These are phyloP conservation scores for Hanleya hanleyi DNA, from an alignment of 2,888 invertebrate genomes.

Conservation along the genomic window DNA sequence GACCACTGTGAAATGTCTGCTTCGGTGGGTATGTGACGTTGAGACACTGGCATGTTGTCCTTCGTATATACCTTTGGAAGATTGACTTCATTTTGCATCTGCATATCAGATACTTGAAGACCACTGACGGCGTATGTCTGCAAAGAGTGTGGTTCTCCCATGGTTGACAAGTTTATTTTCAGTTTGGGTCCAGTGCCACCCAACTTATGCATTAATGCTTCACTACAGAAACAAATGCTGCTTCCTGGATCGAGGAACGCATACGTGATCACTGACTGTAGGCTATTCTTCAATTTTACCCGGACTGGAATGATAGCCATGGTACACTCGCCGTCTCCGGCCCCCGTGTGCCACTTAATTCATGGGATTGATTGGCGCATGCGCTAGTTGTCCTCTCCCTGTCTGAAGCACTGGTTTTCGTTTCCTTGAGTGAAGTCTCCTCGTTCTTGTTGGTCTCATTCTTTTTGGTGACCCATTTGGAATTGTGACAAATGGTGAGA, in stretches of 20 bases:
- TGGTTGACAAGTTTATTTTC: conserved; percentile 12
- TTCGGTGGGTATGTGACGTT: conserved; percentile 24
- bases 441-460: too few relatives aligned
- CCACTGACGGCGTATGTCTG: not conserved
- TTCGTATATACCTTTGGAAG: conserved; percentile 28
- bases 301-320: conserved; percentile 22
- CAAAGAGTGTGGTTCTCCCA: conserved; percentile 2
- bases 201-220: conserved; percentile 1
- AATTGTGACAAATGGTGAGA: conserved; percentile 7
- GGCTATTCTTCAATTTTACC: conserved; percentile 7
- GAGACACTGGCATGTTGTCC: conserved; percentile 26
- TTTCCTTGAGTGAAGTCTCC: too few relatives aligned
- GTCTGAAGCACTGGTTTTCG: too few relatives aligned
- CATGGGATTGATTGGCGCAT: too few relatives aligned
- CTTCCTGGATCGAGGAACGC: conserved; percentile 22
- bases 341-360: conserved; percentile 3
- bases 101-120: conserved; percentile 20
- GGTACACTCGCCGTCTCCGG: conserved; percentile 13
- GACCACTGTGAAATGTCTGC: conserved; percentile 26
- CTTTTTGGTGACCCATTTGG: too few relatives aligned
- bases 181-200: not conserved
- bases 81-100: conserved; percentile 13
- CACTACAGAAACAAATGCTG: conserved; percentile 21
- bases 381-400: too few relatives aligned
- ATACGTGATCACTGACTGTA: not conserved